phyloP scores from a whole-genome alignment of 2,113 vertebrate species.

The Syngnathus typhle region DNA sequence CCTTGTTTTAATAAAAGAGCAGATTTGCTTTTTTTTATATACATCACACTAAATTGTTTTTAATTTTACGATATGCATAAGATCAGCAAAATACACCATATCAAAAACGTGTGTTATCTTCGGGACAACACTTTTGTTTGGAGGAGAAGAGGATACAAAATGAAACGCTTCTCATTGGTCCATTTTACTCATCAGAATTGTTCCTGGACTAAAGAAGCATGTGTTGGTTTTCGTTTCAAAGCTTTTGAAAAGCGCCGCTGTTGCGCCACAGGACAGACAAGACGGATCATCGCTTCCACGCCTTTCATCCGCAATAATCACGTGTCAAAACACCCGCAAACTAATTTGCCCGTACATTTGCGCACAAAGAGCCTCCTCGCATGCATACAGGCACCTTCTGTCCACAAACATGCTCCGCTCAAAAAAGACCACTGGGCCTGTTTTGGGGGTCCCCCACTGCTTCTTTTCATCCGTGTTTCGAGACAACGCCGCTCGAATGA shows the following conservation, averaged over 20 bases:
- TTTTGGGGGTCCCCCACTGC: slow-evolving; percentile 75
- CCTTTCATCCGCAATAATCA: slow-evolving; percentile 72
- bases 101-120: neutral
- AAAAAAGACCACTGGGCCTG: slow-evolving; percentile 79
- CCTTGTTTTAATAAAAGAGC: no score
- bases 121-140: neutral
- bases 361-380: slow-evolving; percentile 70
- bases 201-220: slow-evolving; percentile 16
- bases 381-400: slow-evolving; percentile 69
- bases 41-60: neutral
- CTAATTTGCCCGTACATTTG: slow-evolving; percentile 75
- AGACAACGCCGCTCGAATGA: slow-evolving; percentile 75
- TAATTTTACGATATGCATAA: neutral
- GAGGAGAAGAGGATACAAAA: slow-evolving; percentile 7
- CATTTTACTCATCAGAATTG: slow-evolving; percentile 15
- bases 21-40: neutral
- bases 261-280: slow-evolving; percentile 23
- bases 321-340: slow-evolving; percentile 80
- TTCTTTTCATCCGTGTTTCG: slow-evolving; percentile 71
- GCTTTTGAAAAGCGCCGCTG: slow-evolving; percentile 35
- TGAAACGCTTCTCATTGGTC: slow-evolving; percentile 21
- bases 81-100: no score
- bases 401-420: slow-evolving; percentile 75
- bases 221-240: slow-evolving; percentile 71
- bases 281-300: slow-evolving; percentile 70